phyloP scores from a whole-genome alignment of 1,140 invertebrate genomes.

The Drosophila lacertosa region DNA sequence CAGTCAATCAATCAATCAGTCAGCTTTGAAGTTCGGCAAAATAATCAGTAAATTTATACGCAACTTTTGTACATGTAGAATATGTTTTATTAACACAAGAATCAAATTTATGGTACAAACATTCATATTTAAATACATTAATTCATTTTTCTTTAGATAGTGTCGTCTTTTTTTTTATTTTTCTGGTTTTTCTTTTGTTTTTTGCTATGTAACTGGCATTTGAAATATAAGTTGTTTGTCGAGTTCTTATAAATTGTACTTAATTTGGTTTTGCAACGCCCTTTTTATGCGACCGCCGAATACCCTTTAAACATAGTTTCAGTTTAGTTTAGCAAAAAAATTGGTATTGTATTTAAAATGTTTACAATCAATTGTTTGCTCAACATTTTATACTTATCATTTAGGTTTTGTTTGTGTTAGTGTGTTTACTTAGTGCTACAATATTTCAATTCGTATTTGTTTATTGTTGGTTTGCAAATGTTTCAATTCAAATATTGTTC shows the following conservation, averaged over 20 bases:
- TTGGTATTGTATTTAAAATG: constrained; percentile 32
- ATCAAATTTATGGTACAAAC: constrained; percentile 67
- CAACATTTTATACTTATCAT: constrained; percentile 14
- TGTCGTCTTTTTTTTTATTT: constrained; percentile 10
- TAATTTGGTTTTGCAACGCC: neutral
- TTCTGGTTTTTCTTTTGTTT: constrained; percentile 8
- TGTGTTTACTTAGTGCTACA: constrained; percentile 40
- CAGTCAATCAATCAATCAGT: neutral
- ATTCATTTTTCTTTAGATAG: constrained; percentile 21
- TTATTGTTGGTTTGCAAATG: constrained; percentile 36
- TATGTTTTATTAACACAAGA: constrained; percentile 72
- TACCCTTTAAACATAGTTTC: constrained; percentile 44
- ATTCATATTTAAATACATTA: constrained; percentile 66
- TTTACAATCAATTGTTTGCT: constrained; percentile 32
- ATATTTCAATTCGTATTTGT: constrained; percentile 38
- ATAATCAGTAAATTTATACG: too few species aligned
- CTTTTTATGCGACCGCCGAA: constrained; percentile 28
- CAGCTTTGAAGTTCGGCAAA: too few species aligned
- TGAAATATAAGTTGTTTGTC: neutral
- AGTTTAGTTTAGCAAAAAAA: constrained; percentile 18
- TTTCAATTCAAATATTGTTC: constrained; percentile 70
- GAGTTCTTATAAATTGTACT: neutral
- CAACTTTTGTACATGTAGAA: constrained; percentile 38
- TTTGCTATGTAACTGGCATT: constrained; percentile 1
- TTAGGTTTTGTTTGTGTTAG: neutral